Evolutionary conservation across 2,888 invertebrate genomes (phyloP).

Genomic region (Hydriomena furcata): DNA sequence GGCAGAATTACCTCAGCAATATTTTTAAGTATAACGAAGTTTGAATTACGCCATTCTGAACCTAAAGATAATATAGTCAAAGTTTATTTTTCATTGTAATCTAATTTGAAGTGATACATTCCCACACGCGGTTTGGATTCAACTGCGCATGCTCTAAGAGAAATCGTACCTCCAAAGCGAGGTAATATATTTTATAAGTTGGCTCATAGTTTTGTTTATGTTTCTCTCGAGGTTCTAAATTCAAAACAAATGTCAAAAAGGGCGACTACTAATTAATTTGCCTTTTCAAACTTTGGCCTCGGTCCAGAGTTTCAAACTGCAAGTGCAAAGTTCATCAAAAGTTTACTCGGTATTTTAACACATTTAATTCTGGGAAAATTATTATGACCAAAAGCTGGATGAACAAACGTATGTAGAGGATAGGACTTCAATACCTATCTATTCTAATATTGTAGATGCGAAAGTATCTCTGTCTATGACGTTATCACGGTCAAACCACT

Average conservation of each 20-base stretch:
- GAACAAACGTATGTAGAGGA: too few relatives aligned
- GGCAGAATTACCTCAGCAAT: neutral
- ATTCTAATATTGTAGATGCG: too few relatives aligned
- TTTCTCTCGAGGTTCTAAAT: neutral
- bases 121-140: neutral
- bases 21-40: neutral
- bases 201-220: slow-evolving; percentile 6
- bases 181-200: slow-evolving; percentile 14
- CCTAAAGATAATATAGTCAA: neutral
- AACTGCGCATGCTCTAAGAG: slow-evolving; percentile 15
- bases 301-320: neutral
- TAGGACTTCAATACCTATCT: too few relatives aligned
- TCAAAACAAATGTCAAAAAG: slow-evolving; percentile 6
- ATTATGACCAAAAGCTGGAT: too few relatives aligned
- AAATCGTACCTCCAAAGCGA: slow-evolving; percentile 8
- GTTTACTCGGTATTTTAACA: too few relatives aligned
- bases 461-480: too few relatives aligned
- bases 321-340: neutral
- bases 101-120: neutral
- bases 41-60: neutral
- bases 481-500: too few relatives aligned
- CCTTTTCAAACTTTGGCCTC: slow-evolving; percentile 5
- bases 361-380: too few relatives aligned
- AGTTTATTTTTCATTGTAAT: neutral
- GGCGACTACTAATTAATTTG: neutral